Base-by-base conservation (phyloP, 37 sponge, comb jelly and placozoan species). In the Theonella swinhoei region DNA sequence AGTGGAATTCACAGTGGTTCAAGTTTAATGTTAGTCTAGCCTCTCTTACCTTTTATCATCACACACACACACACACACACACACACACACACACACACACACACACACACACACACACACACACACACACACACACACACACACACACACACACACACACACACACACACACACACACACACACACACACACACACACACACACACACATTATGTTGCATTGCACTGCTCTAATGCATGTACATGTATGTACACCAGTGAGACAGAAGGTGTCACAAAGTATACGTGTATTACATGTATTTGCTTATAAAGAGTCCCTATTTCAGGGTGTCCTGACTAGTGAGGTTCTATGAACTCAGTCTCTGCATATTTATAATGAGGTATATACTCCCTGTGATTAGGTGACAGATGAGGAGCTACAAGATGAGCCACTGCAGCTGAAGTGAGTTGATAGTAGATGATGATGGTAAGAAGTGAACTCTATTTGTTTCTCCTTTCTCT, bases 361-460 rank as follows among this genome's bases (percentile, higher is more conserved):
- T n/a, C n/a, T n/a, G n/a, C n/a, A n/a, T n/a, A n/a, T n/a, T n/a
- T 66, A 30, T 23, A 30, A 66, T 4, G 19, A 23, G 67, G 8
- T 66, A 7, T n/a, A 33, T 7, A 23, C 17, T 36, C 34, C 2
- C 23, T 29, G 1, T 25, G 1, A 20, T 19, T 24, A 94, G 75
- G 88, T 94, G 59, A 75, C 83, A 17, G 94, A 97, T 25, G 95
- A 95, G 30, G 88, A 87, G 25, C 76, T 97, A 0, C 98, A 97
- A 68, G 93, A 94, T 34, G 95, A 95, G 42, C 93, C 93, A 39
- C 81, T 97, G 35, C 93, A 92, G 54, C 68, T 97, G 33, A 97
- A 86, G 95, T 95, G 67, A 87, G 89, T 19, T 42, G 31, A 34
- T n/a, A n/a, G n/a, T n/a, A n/a, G n/a, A n/a, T n/a, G n/a, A n/a